Evolutionary conservation across 2,888 invertebrate species (phyloP).

Genomic region (Megastigmus dorsalis): DNA sequence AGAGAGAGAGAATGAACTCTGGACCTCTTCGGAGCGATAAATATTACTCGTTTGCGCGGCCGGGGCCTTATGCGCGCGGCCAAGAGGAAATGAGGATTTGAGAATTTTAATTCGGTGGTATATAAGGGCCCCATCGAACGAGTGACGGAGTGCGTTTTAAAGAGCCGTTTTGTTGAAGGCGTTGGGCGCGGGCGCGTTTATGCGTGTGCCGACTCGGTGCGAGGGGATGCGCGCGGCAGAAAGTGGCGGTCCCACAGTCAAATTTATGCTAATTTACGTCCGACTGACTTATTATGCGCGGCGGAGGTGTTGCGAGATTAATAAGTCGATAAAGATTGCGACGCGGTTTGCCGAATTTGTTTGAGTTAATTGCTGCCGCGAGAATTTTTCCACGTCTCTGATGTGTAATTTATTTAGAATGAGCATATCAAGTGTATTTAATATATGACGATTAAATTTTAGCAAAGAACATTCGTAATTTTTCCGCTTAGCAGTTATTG

Average conservation of each 20-base stretch:
- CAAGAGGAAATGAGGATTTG: conserved; percentile 43
- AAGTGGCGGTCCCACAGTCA: not conserved
- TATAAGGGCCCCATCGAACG: not conserved
- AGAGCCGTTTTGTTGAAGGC: no score
- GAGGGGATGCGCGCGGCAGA: not conserved
- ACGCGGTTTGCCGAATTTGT: no score
- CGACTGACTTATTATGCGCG: conserved; percentile 4
- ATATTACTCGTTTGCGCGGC: conserved; percentile 49
- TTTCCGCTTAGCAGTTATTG: no score
- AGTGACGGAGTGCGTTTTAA: conserved; percentile 13
- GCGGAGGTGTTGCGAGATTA: conserved; percentile 11
- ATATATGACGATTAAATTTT: no score
- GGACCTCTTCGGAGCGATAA: conserved; percentile 29
- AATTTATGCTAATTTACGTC: conserved; percentile 47
- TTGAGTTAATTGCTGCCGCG: no score
- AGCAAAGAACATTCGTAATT: no score
- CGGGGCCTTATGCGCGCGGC: no score
- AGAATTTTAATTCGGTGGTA: conserved; percentile 39
- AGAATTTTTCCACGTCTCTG: no score
- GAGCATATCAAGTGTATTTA: no score
- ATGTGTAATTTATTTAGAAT: no score
- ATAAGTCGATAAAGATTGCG: conserved; percentile 27
- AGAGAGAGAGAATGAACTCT: conserved; percentile 1
- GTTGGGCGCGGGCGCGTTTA: not conserved
- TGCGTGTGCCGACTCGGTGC: no score